phyloP scores from a whole-genome alignment of 2,888 invertebrate species.

The Cryptocheilus praepositus region DNA sequence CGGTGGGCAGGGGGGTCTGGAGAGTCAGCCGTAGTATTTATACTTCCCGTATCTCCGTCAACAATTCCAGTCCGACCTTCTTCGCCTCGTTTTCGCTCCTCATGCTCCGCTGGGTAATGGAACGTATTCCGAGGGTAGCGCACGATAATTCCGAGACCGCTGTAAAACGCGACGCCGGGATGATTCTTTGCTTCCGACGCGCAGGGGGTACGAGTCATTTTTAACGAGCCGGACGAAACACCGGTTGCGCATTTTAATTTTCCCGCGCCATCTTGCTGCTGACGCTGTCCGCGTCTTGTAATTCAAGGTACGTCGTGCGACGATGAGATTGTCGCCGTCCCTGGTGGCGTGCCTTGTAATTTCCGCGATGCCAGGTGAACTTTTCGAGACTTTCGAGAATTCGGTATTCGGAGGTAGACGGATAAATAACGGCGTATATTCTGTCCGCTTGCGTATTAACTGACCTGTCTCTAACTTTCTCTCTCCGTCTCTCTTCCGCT shows the following conservation, averaged over 20 bases:
- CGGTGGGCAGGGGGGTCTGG: no score
- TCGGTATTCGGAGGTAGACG: neutral
- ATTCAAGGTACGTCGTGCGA: slow-evolving; percentile 1
- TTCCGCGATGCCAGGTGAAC: neutral
- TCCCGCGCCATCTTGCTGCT: neutral
- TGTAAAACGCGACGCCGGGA: slow-evolving; percentile 17
- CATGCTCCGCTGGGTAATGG: slow-evolving; percentile 46
- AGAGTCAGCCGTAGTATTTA: slow-evolving; percentile 27
- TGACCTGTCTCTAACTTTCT: neutral
- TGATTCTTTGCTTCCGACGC: slow-evolving; percentile 18
- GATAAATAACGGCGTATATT: neutral
- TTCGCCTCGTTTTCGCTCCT: slow-evolving; percentile 29
- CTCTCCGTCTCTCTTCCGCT: no score
- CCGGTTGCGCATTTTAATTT: slow-evolving; percentile 38
- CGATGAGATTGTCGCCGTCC: neutral
- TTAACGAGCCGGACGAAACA: slow-evolving; percentile 27
- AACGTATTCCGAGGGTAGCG: slow-evolving; percentile 31
- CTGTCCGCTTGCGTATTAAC: slow-evolving; percentile 4
- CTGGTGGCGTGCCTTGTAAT: neutral
- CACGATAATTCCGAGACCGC: slow-evolving; percentile 27
- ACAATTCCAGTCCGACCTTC: slow-evolving; percentile 37
- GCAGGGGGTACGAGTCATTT: slow-evolving; percentile 24
- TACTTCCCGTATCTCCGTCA: slow-evolving; percentile 29
- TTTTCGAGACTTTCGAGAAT: no score
- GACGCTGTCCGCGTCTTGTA: slow-evolving; percentile 17